A percentile compares a stretch with the other conserved stretches of the same genome.
phyloP scores from a whole-genome alignment of 2,797 vertebrate genomes.

The Channa striata region DNA sequence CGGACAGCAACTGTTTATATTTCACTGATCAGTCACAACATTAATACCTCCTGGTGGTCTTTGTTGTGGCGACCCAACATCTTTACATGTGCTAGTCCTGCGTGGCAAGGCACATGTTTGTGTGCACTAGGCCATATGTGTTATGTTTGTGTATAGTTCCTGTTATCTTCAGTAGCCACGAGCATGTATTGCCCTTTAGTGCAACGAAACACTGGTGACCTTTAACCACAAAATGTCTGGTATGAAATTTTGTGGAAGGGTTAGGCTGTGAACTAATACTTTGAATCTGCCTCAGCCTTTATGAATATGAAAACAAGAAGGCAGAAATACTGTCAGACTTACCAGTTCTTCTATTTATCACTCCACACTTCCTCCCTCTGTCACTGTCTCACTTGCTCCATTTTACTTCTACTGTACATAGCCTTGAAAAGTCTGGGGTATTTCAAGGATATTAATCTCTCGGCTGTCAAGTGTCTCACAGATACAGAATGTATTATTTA shows the following conservation, averaged over 20 bases:
- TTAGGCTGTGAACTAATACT: slow-evolving; percentile 43
- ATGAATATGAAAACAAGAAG: slow-evolving; percentile 41
- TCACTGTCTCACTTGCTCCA: slow-evolving; percentile 36
- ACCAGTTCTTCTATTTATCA: slow-evolving; percentile 36
- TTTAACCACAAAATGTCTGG: slow-evolving; percentile 22
- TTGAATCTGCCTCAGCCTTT: slow-evolving; percentile 30
- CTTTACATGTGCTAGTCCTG: slow-evolving; percentile 11
- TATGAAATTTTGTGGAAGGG: slow-evolving; percentile 13
- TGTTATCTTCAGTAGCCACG: slow-evolving; percentile 44
- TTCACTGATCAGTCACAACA: no score
- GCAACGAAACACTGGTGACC: slow-evolving; percentile 23
- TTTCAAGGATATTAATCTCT: slow-evolving; percentile 15
- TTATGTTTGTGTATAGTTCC: slow-evolving; percentile 42
- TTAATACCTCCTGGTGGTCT: no score
- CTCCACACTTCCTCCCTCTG: slow-evolving; percentile 17
- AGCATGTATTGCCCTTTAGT: slow-evolving; percentile 22
- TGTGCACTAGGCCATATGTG: slow-evolving; percentile 40
- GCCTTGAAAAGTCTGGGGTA: slow-evolving; percentile 28
- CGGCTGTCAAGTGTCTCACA: slow-evolving; percentile 27
- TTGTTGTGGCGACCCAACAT: no score
- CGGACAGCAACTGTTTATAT: no score
- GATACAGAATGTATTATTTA: slow-evolving; percentile 15
- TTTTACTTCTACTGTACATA: slow-evolving; percentile 17
- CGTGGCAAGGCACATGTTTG: slow-evolving; percentile 55
- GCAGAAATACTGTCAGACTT: slow-evolving; percentile 29